These are phyloP conservation scores for Microplitis mediator DNA, from an alignment of 1,140 invertebrate species.

Conservation along the genomic window DNA sequence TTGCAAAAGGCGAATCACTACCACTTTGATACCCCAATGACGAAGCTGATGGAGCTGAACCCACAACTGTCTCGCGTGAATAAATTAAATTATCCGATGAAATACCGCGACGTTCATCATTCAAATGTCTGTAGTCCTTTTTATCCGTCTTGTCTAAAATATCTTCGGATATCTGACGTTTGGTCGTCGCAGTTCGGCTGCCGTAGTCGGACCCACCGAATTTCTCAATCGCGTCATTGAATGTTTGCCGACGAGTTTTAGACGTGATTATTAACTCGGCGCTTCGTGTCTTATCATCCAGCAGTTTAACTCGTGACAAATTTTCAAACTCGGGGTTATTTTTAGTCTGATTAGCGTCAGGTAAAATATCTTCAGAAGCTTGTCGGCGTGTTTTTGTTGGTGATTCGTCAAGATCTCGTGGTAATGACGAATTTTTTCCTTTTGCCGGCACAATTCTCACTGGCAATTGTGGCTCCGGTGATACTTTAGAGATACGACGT, in stretches of 20 bases:
- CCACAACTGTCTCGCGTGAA: conserved; percentile 33
- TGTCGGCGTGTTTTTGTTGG: conserved; percentile 47
- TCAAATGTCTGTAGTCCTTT: conserved; percentile 24
- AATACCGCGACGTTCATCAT: conserved; percentile 42
- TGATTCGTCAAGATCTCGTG: conserved; percentile 31
- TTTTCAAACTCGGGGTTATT: background rate
- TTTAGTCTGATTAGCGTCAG: background rate
- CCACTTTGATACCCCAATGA: conserved; percentile 34
- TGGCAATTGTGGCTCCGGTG: conserved; percentile 32
- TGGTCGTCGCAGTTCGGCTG: conserved; percentile 14
- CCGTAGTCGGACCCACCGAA: conserved; percentile 25
- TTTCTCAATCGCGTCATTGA: conserved; percentile 25
- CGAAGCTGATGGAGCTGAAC: conserved; percentile 24
- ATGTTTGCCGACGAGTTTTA: conserved; percentile 26
- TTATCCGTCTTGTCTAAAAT: conserved; percentile 43
- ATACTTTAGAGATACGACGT: conserved; percentile 38
- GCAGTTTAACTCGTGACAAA: background rate
- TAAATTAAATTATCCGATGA: conserved; percentile 52
- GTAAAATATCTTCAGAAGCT: conserved; percentile 12
- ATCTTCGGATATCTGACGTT: conserved; percentile 49
- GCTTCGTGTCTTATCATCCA: conserved; percentile 8
- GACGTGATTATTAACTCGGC: conserved; percentile 1
- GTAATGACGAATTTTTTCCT: conserved; percentile 18
- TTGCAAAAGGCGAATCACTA: conserved; percentile 22
- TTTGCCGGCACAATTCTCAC: conserved; percentile 9